Percentiles rank a stretch among this genome's conserved stretches.
phyloP scores from a whole-genome alignment of 2,113 vertebrate species.

The Nansenia antarctica region DNA sequence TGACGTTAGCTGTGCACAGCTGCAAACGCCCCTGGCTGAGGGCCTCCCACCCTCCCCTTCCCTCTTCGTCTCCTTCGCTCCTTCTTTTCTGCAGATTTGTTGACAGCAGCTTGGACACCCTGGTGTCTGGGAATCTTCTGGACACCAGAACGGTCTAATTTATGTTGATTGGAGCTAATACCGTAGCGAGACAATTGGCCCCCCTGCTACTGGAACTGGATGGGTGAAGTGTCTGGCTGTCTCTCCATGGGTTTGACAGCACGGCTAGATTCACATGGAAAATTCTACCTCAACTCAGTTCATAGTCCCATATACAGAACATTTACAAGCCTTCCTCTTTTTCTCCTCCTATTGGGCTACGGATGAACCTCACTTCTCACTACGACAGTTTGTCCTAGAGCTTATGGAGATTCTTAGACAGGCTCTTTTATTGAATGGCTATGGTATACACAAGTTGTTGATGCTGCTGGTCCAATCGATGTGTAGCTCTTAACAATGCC shows the following conservation, averaged over 20 bases:
- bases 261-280: conserved; percentile 48
- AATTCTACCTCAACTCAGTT: conserved; percentile 6
- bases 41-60: conserved; percentile 6
- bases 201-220: conserved; percentile 47
- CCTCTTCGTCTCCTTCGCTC: conserved; percentile 9
- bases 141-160: conserved; percentile 52
- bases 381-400: too few relatives aligned
- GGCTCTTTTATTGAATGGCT: too few relatives aligned
- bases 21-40: conserved; percentile 39
- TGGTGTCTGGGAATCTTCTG: conserved; percentile 60
- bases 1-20: conserved; percentile 60
- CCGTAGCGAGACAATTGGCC: conserved; percentile 41
- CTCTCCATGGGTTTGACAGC: conserved; percentile 26
- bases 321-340: not conserved
- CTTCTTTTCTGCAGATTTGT: conserved; percentile 7
- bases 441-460: too few relatives aligned
- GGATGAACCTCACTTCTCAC: not conserved
- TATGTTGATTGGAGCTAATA: conserved; percentile 59
- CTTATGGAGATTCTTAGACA: too few relatives aligned
- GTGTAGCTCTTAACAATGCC: not conserved
- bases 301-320: not conserved
- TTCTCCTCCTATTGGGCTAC: not conserved
- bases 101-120: conserved; percentile 22
- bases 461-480: not conserved
- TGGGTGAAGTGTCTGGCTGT: conserved; percentile 29